phyloP scores from a whole-genome alignment of 2,888 invertebrate genomes.

The Chromoteleia sp. region DNA sequence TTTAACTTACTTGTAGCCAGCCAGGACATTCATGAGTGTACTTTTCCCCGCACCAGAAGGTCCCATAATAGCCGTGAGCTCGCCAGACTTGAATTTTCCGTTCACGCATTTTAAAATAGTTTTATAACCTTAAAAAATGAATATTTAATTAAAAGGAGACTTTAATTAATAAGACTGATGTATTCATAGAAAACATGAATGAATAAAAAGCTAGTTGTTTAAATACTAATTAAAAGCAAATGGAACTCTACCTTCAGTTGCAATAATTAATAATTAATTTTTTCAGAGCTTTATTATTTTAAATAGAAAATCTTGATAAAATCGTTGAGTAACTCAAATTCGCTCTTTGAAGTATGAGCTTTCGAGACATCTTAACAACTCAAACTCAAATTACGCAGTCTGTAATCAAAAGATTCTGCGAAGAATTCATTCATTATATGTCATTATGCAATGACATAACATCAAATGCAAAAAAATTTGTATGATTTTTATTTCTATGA shows the following conservation, averaged over 20 bases:
- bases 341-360: conserved; percentile 8
- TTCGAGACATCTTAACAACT: conserved; percentile 10
- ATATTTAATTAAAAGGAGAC: background rate
- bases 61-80: conserved; percentile 98
- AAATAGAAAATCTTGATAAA: conserved; percentile 23
- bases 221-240: too few species aligned
- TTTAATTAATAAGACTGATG: background rate
- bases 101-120: conserved; percentile 94
- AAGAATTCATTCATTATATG: conserved; percentile 27
- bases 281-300: background rate
- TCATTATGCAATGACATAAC: conserved; percentile 19
- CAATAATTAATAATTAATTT: background rate
- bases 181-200: too few species aligned
- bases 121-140: conserved; percentile 87
- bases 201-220: too few species aligned
- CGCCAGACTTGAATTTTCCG: conserved; percentile 95
- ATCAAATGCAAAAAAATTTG: conserved; percentile 19
- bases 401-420: conserved; percentile 18
- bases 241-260: too few species aligned
- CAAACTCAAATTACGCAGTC: conserved; percentile 7
- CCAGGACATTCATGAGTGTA: conserved; percentile 94
- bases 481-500: too few species aligned
- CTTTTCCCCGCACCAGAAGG: conserved; percentile 94
- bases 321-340: background rate
- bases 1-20: conserved; percentile 91